These are phyloP conservation scores for Drosophila ambigua DNA, from an alignment of 1,140 invertebrate genomes.

Conservation along the genomic window DNA sequence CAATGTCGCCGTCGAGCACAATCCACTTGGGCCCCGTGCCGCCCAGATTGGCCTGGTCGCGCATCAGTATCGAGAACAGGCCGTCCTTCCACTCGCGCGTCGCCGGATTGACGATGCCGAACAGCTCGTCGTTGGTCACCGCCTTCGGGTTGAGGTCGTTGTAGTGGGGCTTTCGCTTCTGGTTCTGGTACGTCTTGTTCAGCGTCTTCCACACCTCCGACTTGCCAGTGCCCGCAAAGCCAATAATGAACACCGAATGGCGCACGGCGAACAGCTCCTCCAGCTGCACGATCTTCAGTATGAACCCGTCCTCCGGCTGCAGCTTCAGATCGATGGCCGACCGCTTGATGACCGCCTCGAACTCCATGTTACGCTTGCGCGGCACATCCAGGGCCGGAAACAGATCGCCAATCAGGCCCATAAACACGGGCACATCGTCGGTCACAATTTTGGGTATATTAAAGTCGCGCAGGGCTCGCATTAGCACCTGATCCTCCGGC, in stretches of 20 bases:
- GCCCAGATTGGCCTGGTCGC: conserved; percentile 94
- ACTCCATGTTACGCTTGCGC: conserved; percentile 89
- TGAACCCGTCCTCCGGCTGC: conserved; percentile 94
- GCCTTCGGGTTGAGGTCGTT: conserved; percentile 97
- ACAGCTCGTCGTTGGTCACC: conserved; percentile 97
- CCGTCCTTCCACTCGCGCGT: conserved; percentile 99
- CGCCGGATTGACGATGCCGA: conserved; percentile 96
- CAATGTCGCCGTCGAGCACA: conserved; percentile 97
- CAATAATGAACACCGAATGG: conserved; percentile 95
- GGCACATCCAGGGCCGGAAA: conserved; percentile 94
- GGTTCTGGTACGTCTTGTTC: conserved; percentile 89
- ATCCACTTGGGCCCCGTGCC: conserved; percentile 95
- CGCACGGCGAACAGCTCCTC: conserved; percentile 93
- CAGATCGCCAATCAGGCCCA: conserved; percentile 93
- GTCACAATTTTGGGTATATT: conserved; percentile 96
- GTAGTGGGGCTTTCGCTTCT: conserved; percentile 92
- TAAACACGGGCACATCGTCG: conserved; percentile 92
- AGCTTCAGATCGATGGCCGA: conserved; percentile 91
- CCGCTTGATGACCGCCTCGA: conserved; percentile 89
- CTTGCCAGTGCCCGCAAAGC: conserved; percentile 94
- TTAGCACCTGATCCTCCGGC: conserved; percentile 91
- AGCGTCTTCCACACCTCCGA: conserved; percentile 94
- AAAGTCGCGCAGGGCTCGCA: conserved; percentile 94
- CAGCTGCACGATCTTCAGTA: conserved; percentile 93
- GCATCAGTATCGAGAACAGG: conserved; percentile 95